These are phyloP conservation scores for Heterotis niloticus DNA, from an alignment of 2,113 vertebrate genomes.

Conservation along the genomic window DNA sequence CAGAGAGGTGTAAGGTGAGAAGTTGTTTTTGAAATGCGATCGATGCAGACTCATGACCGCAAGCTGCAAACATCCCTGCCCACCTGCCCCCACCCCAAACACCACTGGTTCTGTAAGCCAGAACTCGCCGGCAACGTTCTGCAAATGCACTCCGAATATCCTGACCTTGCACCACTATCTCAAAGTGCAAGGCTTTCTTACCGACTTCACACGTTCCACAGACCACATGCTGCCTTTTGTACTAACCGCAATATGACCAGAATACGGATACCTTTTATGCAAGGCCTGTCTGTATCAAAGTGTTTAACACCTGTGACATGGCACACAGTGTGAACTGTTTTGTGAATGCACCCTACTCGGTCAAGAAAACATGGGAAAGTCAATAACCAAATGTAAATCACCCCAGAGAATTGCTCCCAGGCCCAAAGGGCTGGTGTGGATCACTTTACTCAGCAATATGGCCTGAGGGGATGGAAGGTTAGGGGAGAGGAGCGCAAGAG, in stretches of 20 bases:
- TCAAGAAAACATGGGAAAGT: conserved; percentile 1
- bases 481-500: conserved; percentile 51
- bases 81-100: conserved; percentile 20
- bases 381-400: background rate
- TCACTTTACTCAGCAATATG: conserved; percentile 57
- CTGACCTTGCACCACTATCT: background rate
- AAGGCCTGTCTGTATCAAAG: background rate
- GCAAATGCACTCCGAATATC: background rate
- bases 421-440: conserved; percentile 59
- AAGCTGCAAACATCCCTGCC: conserved; percentile 11
- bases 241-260: background rate
- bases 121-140: background rate
- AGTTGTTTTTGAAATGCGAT: conserved; percentile 40
- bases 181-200: background rate
- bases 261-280: background rate
- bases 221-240: background rate
- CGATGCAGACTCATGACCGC: conserved; percentile 28
- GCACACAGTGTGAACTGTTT: conserved; percentile 48
- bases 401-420: conserved; percentile 53
- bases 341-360: conserved; percentile 11
- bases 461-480: conserved; percentile 33
- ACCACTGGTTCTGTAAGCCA: conserved; percentile 19
- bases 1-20: conserved; percentile 30
- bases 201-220: background rate
- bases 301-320: conserved; percentile 32